Base-by-base conservation (phyloP, 2,113 vertebrate genomes). In the Acanthisitta chloris region DNA sequence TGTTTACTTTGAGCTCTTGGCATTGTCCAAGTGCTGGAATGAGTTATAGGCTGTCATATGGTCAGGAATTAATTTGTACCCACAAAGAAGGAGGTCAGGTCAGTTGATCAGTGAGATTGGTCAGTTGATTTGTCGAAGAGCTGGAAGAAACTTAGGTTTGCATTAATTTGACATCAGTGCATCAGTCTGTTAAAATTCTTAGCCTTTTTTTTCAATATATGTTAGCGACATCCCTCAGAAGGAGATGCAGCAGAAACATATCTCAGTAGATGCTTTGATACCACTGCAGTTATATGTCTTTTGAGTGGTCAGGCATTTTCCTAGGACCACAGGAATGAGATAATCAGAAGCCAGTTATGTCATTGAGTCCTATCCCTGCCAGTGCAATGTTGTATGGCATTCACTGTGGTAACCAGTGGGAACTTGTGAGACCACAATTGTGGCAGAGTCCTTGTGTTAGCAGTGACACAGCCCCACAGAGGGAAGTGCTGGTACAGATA, bases 351-450 rank as follows among this genome's bases (percentile, higher is more conserved):
- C 31, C 46, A 58, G 10, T 20, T 64, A 5, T 20, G 14, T 48
- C 17, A 13, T 46, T 51, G 34, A 38, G 38, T 36, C 36, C 20
- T 66, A 1, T 33, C 33, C 43, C 49, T 73, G 34, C 21, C 21
- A 7, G 9, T 43, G 8, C n/a, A 57, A 6, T 0, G 0, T 17
- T 31, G 4, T 71, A 3, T 80, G 45, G 12, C n/a, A n/a, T 86
- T 36, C 4, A 0, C 14, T 59, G 38, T 42, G 34, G 52, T 17
- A 14, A 18, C 24, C 86, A 14, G 48, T 3, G 23, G 48, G 23
- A 85, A 42, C 38, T 84, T 91, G 48, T 45, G n/a, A 52, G 62
- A 67, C 31, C 8, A 24, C 0, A 0, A 0, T 64, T 40, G 38
- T 21, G 58, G 18, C 58, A 86, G 71, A 65, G 11, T 38, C 51